Evolutionary conservation across 30 jellyfish, hydroid and myxozoan species (phyloP).

Genomic region (Rhopilema esculentum): DNA sequence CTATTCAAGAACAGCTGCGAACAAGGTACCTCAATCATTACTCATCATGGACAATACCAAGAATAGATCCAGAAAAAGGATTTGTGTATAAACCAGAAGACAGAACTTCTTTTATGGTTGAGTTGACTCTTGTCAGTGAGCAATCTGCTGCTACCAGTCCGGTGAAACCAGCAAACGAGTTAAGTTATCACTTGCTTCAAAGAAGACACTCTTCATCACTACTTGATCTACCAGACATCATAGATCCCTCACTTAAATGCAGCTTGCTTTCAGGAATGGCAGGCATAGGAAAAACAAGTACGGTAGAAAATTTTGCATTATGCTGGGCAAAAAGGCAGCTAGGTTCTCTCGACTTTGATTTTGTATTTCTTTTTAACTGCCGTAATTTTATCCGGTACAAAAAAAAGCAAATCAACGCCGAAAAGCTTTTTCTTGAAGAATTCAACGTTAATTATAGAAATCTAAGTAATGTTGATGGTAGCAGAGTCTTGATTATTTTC

Average conservation of each 20-base stretch:
- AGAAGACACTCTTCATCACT: background rate
- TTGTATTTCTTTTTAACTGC: constrained; percentile 19
- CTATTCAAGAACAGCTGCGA: constrained; percentile 20
- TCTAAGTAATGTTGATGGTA: constrained; percentile 4
- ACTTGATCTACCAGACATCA: background rate
- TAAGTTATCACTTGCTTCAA: background rate
- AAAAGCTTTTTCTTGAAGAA: background rate
- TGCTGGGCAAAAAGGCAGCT: constrained; percentile 1
- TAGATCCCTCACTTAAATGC: background rate
- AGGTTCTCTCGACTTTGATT: background rate
- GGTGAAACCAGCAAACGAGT: background rate
- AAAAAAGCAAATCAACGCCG: background rate
- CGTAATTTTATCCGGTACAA: constrained; percentile 10
- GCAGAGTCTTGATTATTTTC: background rate
- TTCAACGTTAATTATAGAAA: background rate
- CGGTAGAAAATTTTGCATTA: constrained; percentile 2
- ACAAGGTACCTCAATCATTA: constrained; percentile 9
- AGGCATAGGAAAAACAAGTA: constrained; percentile 17
- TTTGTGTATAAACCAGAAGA: background rate
- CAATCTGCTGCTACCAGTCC: background rate
- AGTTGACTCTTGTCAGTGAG: background rate
- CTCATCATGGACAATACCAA: constrained; percentile 15
- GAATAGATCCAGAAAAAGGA: constrained; percentile 6
- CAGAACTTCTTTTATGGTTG: constrained; percentile 20
- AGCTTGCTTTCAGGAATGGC: constrained; percentile 7